phyloP scores from a whole-genome alignment of 2,113 vertebrate genomes.

The Oceanites oceanicus region DNA sequence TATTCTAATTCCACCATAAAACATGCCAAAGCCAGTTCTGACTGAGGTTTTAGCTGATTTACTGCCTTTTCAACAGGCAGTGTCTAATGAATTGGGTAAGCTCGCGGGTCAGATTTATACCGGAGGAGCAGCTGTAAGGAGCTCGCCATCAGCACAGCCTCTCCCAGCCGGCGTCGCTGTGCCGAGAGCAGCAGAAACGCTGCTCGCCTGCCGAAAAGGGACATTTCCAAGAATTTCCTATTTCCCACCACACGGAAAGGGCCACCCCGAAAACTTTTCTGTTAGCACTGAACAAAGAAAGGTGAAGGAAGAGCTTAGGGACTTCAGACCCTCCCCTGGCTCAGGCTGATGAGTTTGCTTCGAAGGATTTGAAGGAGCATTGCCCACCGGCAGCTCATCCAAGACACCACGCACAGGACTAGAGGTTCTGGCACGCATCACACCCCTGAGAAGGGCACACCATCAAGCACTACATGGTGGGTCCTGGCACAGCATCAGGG shows the following conservation, averaged over 20 bases:
- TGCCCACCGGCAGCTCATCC: not conserved
- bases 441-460: not conserved
- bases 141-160: not conserved
- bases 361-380: rapidly evolving
- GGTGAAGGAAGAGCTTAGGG: not conserved
- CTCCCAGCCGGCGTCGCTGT: rapidly evolving
- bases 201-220: not conserved
- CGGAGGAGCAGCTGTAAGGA: not conserved
- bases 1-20: constrained; percentile 69
- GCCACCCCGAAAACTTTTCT: not conserved
- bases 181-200: not conserved
- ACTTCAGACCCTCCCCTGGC: rapidly evolving
- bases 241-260: rapidly evolving
- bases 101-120: not conserved
- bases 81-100: constrained; percentile 1
- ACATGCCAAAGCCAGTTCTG: constrained; percentile 30
- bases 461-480: rapidly evolving
- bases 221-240: not conserved
- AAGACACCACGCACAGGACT: rapidly evolving
- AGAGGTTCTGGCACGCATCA: not conserved
- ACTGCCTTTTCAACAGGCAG: constrained; percentile 30
- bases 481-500: not conserved
- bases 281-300: not conserved
- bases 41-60: constrained; percentile 54
- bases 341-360: not conserved